Conservation (phyloP, 2,797 vertebrate genomes). For the Todus mexicanus region DNA sequence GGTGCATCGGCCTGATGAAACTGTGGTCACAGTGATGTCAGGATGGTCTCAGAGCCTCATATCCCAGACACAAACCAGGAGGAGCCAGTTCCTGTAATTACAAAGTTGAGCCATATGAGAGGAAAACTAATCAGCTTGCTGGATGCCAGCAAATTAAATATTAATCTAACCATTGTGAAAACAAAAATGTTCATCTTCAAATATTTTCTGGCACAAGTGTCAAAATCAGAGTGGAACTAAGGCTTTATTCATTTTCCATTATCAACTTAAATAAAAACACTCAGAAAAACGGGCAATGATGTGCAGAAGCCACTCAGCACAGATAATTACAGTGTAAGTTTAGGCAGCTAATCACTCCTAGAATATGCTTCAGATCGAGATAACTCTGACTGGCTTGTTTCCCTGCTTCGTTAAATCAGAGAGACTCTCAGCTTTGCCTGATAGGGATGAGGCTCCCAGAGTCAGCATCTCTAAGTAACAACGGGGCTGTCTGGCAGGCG, state of each 20-base stretch:
- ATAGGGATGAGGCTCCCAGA: neutral
- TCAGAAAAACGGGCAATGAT: slow-evolving; percentile 49
- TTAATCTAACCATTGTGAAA: slow-evolving; percentile 34
- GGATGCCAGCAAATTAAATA: slow-evolving; percentile 52
- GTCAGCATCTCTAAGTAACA: neutral
- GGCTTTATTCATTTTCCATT: slow-evolving; percentile 47
- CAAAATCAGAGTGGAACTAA: slow-evolving; percentile 39
- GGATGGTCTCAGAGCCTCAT: neutral
- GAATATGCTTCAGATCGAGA: slow-evolving; percentile 34
- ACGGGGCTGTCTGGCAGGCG: neutral
- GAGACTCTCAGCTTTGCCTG: neutral
- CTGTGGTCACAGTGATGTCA: neutral
- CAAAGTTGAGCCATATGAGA: neutral
- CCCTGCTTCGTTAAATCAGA: slow-evolving; percentile 28
- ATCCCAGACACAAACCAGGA: neutral
- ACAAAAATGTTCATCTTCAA: slow-evolving; percentile 44
- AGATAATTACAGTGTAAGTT: slow-evolving; percentile 50
- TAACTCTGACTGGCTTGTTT: slow-evolving; percentile 37
- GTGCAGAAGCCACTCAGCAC: slow-evolving; percentile 44
- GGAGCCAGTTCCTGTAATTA: slow-evolving; percentile 30
- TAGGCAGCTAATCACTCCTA: slow-evolving; percentile 50
- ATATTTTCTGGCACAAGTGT: slow-evolving; percentile 34
- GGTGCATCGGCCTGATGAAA: neutral
- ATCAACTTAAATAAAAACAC: slow-evolving; percentile 57
- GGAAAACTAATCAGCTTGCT: slow-evolving; percentile 33